Evolutionary conservation across 2,797 vertebrate genomes (phyloP).

Genomic region (Ciconia nigra): DNA sequence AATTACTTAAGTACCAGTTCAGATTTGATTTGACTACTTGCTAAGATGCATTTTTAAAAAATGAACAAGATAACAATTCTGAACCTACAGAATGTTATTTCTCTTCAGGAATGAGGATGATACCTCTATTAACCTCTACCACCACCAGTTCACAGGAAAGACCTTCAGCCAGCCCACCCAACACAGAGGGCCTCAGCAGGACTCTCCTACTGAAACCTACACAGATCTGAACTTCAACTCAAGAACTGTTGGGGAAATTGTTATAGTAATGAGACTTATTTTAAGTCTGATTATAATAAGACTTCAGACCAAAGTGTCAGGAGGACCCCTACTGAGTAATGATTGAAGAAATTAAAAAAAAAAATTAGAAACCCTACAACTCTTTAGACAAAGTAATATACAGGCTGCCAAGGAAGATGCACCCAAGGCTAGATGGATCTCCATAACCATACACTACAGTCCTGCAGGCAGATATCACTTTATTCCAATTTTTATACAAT

Average conservation of each 20-base stretch:
- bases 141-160: neutral
- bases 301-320: neutral
- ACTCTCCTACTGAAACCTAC: neutral
- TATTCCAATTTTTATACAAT: neutral
- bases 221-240: neutral
- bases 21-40: neutral
- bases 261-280: neutral
- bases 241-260: neutral
- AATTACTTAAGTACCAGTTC: neutral
- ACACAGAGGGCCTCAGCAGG: rapidly evolving
- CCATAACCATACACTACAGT: neutral
- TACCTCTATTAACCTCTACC: neutral
- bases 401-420: neutral
- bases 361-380: neutral
- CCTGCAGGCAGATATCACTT: neutral
- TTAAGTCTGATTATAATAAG: neutral
- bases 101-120: neutral
- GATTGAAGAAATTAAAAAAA: neutral
- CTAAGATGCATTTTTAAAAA: neutral
- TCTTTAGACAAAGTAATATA: neutral
- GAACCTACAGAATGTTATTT: neutral
- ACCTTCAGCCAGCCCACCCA: neutral
- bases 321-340: neutral
- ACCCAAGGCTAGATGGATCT: neutral
- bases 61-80: rapidly evolving